Evolutionary conservation across 2,888 invertebrate species (phyloP), one percentile per base, ranked within the genome.

Genomic region (Mimumesa dahlbomi): DNA sequence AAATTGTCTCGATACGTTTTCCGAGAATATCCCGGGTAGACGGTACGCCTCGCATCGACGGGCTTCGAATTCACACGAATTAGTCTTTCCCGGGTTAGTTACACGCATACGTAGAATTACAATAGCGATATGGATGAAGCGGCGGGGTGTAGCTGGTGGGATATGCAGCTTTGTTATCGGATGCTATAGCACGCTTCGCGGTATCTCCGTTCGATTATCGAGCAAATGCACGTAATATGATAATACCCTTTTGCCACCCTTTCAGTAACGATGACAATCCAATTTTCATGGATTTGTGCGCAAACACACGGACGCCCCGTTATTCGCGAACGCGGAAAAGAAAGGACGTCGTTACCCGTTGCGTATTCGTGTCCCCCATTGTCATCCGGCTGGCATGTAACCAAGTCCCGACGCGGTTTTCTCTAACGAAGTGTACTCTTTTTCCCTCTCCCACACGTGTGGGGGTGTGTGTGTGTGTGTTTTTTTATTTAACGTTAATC

Each of bases 251-350:
- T 61, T 43, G 25, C 36, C 42, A 13, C 46, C 43, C 38, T 48
- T 40, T 54, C 43, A 13, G 21, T 18, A 48, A 49, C 48, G 48
- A 25, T 18, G 43, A 9, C 64, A 53, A 65, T 64, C 56, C 56
- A 61, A 64, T 73, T 64, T 69, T 64, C 64, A 36, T 38, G 48
- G 56, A 53, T 53, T 62, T 29, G 62, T 49, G 53, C 22, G 48
- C 43, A 61, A 70, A 67, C 56, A 52, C 42, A 52, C 50, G 43
- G 46, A 0, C 34, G 34, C 9, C n/a, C n/a, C 45, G 46, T 62
- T 38, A 14, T 56, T 22, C 36, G 46, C 25, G 49, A 45, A 65
- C 45, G 36, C 21, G 29, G 34, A 18, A 43, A 61, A 61, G 61
- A 61, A 61, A 43, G 54, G 14, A 1, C 16, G 40, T 7, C n/a